Evolutionary conservation across 2,113 vertebrate species (phyloP), one percentile per base, ranked within the genome.

Genomic region (Callionymus lyra): DNA sequence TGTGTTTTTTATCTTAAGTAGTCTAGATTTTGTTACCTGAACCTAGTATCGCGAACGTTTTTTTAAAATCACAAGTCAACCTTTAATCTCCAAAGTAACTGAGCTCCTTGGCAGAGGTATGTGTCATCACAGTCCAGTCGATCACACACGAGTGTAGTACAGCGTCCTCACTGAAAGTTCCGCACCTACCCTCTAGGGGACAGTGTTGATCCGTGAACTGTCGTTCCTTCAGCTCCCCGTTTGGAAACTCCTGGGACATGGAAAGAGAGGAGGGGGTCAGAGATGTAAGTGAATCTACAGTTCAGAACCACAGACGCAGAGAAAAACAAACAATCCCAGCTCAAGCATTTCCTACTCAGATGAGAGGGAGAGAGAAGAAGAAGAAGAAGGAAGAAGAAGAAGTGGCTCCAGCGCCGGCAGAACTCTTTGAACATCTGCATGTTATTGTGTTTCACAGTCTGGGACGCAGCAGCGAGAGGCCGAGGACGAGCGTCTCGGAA

Each of bases 181-280:
- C 70, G 38, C 44, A 55, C 83, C 56, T 75, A 89, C 89, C 88
- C 84, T 88, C 81, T 54, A 88, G 81, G 61, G 83, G 85, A 62
- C 82, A 80, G 68, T 77, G 86, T 68, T 85, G 83, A 35, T 85
- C 82, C 60, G 61, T 34, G 61, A 83, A 76, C 47, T 73, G 84
- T 41, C 79, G 71, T 3, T 85, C 80, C 55, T 84, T 87, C 45
- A 59, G 65, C 31, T 83, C 82, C 31, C 72, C 57, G 3, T 61
- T 76, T 53, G 66, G 62, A 56, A 81, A 76, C 56, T 76, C 85
- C 89, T 91, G 60, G 35, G 55, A 67, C 16, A 42, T 37, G 44
- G 50, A 47, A 36, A 61, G 32, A 18, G 21, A 40, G 37, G 9
- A 13, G 38, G 19, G 54, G 38, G 44, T 52, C 36, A 74, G 63